phyloP scores from a whole-genome alignment of 2,797 vertebrate species.

The Danio aesculapii region DNA sequence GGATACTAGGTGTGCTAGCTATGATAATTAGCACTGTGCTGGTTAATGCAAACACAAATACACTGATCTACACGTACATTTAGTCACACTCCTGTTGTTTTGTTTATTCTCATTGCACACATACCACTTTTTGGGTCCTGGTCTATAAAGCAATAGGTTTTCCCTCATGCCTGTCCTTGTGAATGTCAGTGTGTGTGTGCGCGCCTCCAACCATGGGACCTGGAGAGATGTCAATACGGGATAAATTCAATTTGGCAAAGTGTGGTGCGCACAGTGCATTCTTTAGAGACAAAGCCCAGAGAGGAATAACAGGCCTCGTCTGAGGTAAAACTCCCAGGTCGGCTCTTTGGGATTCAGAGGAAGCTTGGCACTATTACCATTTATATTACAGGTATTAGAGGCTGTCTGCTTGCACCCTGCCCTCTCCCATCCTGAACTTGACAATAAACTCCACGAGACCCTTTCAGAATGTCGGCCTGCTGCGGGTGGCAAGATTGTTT shows the following conservation, averaged over 20 bases:
- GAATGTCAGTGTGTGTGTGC: constrained; percentile 49
- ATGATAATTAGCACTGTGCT: constrained; percentile 39
- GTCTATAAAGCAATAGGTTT: constrained; percentile 54
- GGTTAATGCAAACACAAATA: constrained; percentile 10
- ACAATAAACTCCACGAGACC: constrained; percentile 58
- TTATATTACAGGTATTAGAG: constrained; percentile 67
- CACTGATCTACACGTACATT: constrained; percentile 7
- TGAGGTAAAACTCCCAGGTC: constrained; percentile 30
- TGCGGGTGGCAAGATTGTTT: constrained; percentile 26
- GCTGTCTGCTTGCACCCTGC: constrained; percentile 43
- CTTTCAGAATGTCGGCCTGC: constrained; percentile 44
- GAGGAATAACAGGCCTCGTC: constrained; percentile 29
- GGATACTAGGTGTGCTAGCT: constrained; percentile 11
- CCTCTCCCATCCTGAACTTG: constrained; percentile 53
- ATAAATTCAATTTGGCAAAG: constrained; percentile 64
- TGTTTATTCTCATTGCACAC: constrained; percentile 32
- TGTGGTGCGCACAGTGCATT: constrained; percentile 46
- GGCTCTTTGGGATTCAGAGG: constrained; percentile 59
- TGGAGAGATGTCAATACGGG: constrained; percentile 60
- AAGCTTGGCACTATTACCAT: constrained; percentile 64
- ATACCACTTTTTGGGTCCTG: constrained; percentile 5
- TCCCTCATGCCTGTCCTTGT: constrained; percentile 54
- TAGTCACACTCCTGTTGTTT: background rate
- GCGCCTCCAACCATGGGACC: constrained; percentile 23
- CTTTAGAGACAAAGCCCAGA: constrained; percentile 40